A percentile compares a stretch with the other conserved stretches of the same genome.
These are phyloP conservation scores for Polypedilum vanderplanki DNA, from an alignment of 1,140 invertebrate species.

Conservation along the genomic window DNA sequence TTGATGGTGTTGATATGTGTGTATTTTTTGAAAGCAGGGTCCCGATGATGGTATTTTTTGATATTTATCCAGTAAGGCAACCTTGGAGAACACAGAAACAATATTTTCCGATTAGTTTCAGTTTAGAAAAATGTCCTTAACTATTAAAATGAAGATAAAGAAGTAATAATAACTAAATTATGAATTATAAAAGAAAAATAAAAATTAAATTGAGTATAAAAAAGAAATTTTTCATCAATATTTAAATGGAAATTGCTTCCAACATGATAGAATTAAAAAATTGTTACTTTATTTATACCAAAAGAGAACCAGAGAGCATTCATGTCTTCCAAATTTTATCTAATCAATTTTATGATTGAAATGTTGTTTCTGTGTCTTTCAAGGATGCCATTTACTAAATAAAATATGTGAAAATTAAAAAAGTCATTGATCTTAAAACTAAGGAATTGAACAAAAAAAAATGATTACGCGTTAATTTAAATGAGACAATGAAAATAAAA, in stretches of 20 bases:
- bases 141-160: not conserved
- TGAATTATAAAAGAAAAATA: not conserved
- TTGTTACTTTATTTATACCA: too few species aligned
- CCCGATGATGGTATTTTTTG: not conserved
- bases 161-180: not conserved
- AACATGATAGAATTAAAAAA: too few species aligned
- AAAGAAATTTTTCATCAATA: conserved; percentile 25
- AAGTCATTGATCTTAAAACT: not conserved
- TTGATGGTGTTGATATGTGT: conserved; percentile 3
- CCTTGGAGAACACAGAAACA: conserved; percentile 47
- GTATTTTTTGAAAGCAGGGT: conserved; percentile 26
- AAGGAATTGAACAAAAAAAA: not conserved
- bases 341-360: conserved; percentile 43
- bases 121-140: conserved; percentile 19
- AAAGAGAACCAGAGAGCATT: too few species aligned
- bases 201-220: not conserved
- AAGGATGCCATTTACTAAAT: conserved; percentile 37
- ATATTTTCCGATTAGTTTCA: conserved; percentile 43
- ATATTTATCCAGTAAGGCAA: conserved; percentile 37
- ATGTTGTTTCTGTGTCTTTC: conserved; percentile 46
- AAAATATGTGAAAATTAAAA: not conserved
- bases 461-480: too few species aligned
- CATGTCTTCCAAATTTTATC: not conserved
- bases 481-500: too few species aligned
- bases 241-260: not conserved